phyloP scores from a whole-genome alignment of 2,888 invertebrate genomes.

The Sphaerophoria rueppellii region DNA sequence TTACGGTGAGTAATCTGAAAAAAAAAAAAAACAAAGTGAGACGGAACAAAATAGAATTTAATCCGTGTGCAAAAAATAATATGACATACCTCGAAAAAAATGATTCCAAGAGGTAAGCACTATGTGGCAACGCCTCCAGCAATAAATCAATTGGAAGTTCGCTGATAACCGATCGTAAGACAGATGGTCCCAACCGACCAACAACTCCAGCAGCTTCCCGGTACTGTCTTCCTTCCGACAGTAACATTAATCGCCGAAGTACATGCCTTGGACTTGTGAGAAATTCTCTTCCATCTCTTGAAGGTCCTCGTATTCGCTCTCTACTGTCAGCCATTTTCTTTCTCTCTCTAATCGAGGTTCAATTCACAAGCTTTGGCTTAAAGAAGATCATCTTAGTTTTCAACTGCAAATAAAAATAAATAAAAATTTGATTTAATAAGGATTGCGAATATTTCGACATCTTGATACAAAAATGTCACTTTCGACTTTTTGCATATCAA shows the following conservation, averaged over 20 bases:
- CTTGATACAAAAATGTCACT: not conserved
- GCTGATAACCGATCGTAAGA: slow-evolving; percentile 88
- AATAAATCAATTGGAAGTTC: slow-evolving; percentile 94
- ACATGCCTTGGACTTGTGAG: slow-evolving; percentile 87
- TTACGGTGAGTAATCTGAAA: slow-evolving; percentile 80
- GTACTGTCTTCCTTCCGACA: slow-evolving; percentile 94
- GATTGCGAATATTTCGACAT: not conserved
- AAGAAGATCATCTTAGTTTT: not conserved
- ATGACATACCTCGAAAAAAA: slow-evolving; percentile 86
- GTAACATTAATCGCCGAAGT: slow-evolving; percentile 87
- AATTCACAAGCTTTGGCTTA: not conserved
- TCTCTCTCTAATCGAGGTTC: slow-evolving; percentile 42
- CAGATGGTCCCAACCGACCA: slow-evolving; percentile 90
- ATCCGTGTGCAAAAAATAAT: slow-evolving; percentile 50
- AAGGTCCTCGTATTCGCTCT: slow-evolving; percentile 87
- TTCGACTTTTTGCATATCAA: not conserved
- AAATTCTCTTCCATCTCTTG: slow-evolving; percentile 84
- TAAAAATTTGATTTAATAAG: not conserved
- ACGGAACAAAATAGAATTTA: not conserved
- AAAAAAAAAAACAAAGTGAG: not conserved
- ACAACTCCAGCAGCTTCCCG: slow-evolving; percentile 95
- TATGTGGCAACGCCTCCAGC: slow-evolving; percentile 94
- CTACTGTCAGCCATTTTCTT: slow-evolving; percentile 87
- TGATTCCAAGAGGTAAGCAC: slow-evolving; percentile 92
- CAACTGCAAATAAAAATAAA: slow-evolving; percentile 8